A percentile compares a stretch with the other conserved stretches of the same genome.
phyloP scores from a whole-genome alignment of 2,888 invertebrate species.

The Cryptocheilus praepositus region DNA sequence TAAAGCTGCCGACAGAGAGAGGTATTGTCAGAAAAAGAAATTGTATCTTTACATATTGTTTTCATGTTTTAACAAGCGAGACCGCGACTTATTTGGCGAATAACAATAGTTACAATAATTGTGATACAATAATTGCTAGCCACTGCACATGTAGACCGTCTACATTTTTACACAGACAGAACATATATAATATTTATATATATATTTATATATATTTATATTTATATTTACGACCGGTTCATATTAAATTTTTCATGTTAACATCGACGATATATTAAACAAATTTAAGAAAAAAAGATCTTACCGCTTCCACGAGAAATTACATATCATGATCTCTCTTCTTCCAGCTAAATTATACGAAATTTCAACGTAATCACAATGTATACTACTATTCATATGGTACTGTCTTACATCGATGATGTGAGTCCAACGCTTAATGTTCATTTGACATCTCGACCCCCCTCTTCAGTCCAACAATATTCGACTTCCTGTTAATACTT shows the following conservation, averaged over 20 bases:
- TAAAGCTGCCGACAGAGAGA: too few relatives aligned
- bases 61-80: conserved; percentile 49
- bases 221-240: conserved; percentile 40
- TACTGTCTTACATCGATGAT: conserved; percentile 50
- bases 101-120: conserved; percentile 60
- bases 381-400: conserved; percentile 53
- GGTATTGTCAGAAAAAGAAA: background rate
- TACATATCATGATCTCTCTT: conserved; percentile 43
- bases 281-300: conserved; percentile 52
- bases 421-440: conserved; percentile 50
- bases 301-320: conserved; percentile 47
- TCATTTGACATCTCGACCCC: conserved; percentile 25
- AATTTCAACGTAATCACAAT: conserved; percentile 54
- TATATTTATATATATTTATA: conserved; percentile 41
- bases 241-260: conserved; percentile 26
- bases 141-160: background rate
- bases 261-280: conserved; percentile 47
- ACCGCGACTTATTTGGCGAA: conserved; percentile 57
- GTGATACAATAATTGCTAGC: conserved; percentile 30
- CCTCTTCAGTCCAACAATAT: conserved; percentile 32
- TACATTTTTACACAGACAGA: conserved; percentile 27
- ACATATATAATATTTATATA: conserved; percentile 38
- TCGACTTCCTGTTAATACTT: conserved; percentile 41
- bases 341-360: conserved; percentile 48
- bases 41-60: background rate